Evolutionary conservation across 2,888 invertebrate species (phyloP).

Genomic region (Eucera pruinosa): DNA sequence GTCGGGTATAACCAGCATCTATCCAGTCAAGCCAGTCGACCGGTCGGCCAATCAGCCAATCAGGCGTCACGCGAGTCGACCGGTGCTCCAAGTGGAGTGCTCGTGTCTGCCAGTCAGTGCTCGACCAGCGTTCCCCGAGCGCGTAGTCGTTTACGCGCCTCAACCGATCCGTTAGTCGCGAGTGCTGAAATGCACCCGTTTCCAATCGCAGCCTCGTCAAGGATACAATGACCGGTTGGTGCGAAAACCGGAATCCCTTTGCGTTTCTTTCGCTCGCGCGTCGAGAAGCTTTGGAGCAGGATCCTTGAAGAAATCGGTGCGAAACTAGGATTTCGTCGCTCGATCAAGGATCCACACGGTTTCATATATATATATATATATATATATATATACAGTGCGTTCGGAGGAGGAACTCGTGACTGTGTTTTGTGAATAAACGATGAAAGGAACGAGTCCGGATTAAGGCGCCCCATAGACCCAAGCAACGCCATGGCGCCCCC

Average conservation of each 20-base stretch:
- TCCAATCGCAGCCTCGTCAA: too few relatives aligned
- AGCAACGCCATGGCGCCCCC: constrained; percentile 79
- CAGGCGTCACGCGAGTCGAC: constrained; percentile 70
- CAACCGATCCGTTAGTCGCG: too few relatives aligned
- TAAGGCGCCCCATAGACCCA: constrained; percentile 33
- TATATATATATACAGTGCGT: too few relatives aligned
- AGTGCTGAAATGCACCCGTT: too few relatives aligned
- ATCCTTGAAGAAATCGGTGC: background rate
- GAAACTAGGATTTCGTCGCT: too few relatives aligned
- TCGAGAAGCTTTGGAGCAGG: too few relatives aligned
- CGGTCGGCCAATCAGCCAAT: constrained; percentile 75
- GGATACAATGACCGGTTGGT: constrained; percentile 1
- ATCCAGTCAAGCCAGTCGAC: constrained; percentile 64
- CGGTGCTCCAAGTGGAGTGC: constrained; percentile 58
- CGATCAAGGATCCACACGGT: background rate
- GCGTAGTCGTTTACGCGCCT: background rate
- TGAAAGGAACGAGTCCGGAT: constrained; percentile 54
- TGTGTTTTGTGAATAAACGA: constrained; percentile 46
- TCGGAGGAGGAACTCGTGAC: too few relatives aligned
- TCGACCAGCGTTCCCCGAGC: constrained; percentile 62
- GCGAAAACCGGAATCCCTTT: too few relatives aligned
- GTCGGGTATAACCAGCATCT: constrained; percentile 48
- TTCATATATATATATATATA: too few relatives aligned
- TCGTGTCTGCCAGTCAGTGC: constrained; percentile 67
- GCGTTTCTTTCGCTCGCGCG: background rate